Evolutionary conservation across 2,888 invertebrate species (phyloP), one percentile per base, ranked within the genome.

Genomic region (Kuschelorhynchus macadamiae): DNA sequence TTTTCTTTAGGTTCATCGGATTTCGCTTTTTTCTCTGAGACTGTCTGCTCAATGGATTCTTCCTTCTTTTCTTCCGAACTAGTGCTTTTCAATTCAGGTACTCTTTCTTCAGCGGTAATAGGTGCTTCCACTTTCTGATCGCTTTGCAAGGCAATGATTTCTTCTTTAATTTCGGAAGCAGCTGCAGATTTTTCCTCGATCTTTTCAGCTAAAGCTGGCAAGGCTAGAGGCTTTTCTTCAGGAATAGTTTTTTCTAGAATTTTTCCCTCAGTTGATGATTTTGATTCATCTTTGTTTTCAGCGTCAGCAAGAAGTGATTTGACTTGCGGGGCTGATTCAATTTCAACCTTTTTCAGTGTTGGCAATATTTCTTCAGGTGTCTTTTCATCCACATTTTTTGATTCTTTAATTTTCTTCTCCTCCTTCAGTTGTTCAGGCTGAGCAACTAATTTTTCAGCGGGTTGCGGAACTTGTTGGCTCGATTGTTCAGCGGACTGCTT

Each of bases 221-320:
- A 72, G 59, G 86, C 85, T 42, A 81, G 75, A 68, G 85, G 84
- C 74, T 84, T 85, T 67, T 83, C 77, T 25, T 64, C 57, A 3
- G 44, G 0, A 7, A 52, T 36, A 18, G 74, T 17, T 67, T 85
- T 83, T 76, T 86, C 83, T 12, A 56, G 61, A 17, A 30, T 33
- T 44, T 39, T 20, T 12, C 21, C 12, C 11, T 16, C 42, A 25
- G 53, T 46, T 8, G 12, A 55, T 7, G 32, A 83, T 81, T 55
- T 83, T 82, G 17, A 76, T 68, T 76, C 75, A 64, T 84, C 83
- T 30, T 83, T 66, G 62, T 73, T 72, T 55, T 75, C 76, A 9
- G 72, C 68, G 79, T 50, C 63, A 2, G 42, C 44, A 11, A 42
- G 36, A 12, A 68, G 25, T 1, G 55, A 7, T 39, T 70, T 70